Evolutionary conservation across 2,797 vertebrate species (phyloP), one percentile per base, ranked within the genome.

Genomic region (Coreius guichenoti): DNA sequence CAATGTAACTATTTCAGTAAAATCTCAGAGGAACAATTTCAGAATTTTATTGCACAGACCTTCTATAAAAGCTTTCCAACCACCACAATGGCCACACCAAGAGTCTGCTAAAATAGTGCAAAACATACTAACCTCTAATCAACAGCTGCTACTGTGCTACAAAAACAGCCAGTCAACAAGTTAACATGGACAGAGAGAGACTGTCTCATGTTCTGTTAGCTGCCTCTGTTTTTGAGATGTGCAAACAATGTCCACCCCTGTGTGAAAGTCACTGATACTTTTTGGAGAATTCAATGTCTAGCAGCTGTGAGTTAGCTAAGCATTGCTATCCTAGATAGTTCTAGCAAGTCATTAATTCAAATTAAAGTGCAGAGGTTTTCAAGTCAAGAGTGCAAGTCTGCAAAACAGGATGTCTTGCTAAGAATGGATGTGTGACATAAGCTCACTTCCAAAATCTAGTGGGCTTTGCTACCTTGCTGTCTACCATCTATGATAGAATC

Each of bases 41-140:
- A 33, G 4, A 47, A 78, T 33, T 56, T 33, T 58, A 78, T 56
- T 69, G 63, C 56, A 54, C 47, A 81, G 47, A 70, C 61, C 49
- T 61, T 84, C 54, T 26, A 76, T 67, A n/a, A 83, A 83, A 76
- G 33, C 73, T 83, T 84, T 84, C 51, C 75, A 47, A 61, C 26
- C 75, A 54, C 73, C 45, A 68, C 31, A 65, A 76, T 45, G 33
- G 51, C 51, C 83, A 58, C 83, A 49, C 75, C 65, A 84, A 84
- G 26, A 79, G 49, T 79, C 75, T 70, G 67, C 61, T 36, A 26
- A 79, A 84, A 74, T 0, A 49, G 70, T 49, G 39, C 26, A 36
- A 82, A 26, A 49, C 82, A 56, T 26, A 51, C 58, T 67, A 83
- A 83, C 82, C 82, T 5, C 82, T 77, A 54, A 33, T 45, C 45